Evolutionary conservation across 1,140 invertebrate genomes (phyloP), one percentile per base, ranked within the genome.

Genomic region (Drosophila micromelanica): DNA sequence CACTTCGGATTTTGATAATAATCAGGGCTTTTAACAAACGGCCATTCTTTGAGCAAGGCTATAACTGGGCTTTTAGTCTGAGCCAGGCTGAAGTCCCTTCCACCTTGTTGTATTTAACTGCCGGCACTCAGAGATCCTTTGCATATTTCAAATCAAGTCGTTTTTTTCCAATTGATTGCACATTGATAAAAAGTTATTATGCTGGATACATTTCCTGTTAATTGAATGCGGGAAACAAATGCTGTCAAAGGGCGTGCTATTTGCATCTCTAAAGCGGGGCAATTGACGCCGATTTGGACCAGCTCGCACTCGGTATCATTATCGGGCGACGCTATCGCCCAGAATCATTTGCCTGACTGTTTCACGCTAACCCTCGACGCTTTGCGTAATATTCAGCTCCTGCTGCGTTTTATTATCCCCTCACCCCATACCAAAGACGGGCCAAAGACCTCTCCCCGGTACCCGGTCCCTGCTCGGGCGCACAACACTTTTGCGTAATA

Each of bases 401-500:
- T 89, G 84, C 84, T 89, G 84, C 73, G 85, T 84, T 90, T 90
- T 73, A 89, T 90, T 71, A 59, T 49, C 46, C n/a, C 59, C 23
- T 3, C 27, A 2, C 5, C 27, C 4, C 27, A 23, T 23, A n/a
- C 3, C 20, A 23, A 23, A 23, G 20, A 23, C 20, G 20, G 20
- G 27, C 5, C 32, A 2, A 35, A 8, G 32, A 35, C 32, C 32
- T 8, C 32, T 35, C 8, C n/a, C n/a, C n/a, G n/a, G n/a, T n/a
- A n/a, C n/a, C 32, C 32, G 32, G 32, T 45, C 37, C 54, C 37
- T 40, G 11, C 15, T 35, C 23, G 40, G 55, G 15, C 57, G 63
- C 70, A 73, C 77, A 86, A 85, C 81, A 85, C 78, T 87, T 89
- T 87, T 81, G 69, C 84, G 84, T 86, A 89, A 82, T 89, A 86